Percentiles rank a stretch among this genome's conserved stretches.
Conservation (phyloP, 2,888 invertebrate species). For the Rapana venosa region DNA sequence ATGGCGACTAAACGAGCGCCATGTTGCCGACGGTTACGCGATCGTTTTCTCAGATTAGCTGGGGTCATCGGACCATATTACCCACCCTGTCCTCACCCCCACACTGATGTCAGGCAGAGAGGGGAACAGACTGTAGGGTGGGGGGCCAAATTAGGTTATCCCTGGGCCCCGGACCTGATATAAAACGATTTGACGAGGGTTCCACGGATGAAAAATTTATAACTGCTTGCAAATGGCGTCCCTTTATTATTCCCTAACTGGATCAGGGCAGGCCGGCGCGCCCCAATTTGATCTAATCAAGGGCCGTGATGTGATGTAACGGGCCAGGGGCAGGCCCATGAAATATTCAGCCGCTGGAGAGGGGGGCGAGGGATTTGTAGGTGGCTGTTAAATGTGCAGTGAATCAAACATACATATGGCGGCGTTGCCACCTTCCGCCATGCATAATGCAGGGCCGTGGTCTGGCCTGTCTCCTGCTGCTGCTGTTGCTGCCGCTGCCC, state of each 20-base stretch:
- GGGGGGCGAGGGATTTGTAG: slow-evolving; percentile 1
- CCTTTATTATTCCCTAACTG: slow-evolving; percentile 43
- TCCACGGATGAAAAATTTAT: slow-evolving; percentile 50
- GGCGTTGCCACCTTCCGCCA: background rate
- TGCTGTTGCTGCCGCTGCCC: too few relatives aligned
- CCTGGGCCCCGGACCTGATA: slow-evolving; percentile 45
- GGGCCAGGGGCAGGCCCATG: slow-evolving; percentile 10
- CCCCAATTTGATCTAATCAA: slow-evolving; percentile 45
- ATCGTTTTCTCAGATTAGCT: slow-evolving; percentile 36
- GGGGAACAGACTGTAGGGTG: background rate
- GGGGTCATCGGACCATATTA: slow-evolving; percentile 1
- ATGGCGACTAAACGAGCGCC: slow-evolving; percentile 34
- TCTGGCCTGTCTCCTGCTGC: background rate
- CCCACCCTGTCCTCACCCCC: background rate
- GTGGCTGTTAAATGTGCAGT: slow-evolving; percentile 28
- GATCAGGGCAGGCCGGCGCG: slow-evolving; percentile 23
- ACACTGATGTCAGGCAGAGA: background rate
- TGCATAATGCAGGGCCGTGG: background rate
- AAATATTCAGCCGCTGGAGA: slow-evolving; percentile 36
- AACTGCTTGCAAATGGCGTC: slow-evolving; percentile 46
- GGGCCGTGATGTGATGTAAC: slow-evolving; percentile 42
- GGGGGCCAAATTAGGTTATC: slow-evolving; percentile 42
- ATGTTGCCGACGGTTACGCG: slow-evolving; percentile 32
- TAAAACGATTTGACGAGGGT: slow-evolving; percentile 49
- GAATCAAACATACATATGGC: slow-evolving; percentile 35